Evolutionary conservation across 2,113 vertebrate species (phyloP).

Genomic region (Amphiprion percula): DNA sequence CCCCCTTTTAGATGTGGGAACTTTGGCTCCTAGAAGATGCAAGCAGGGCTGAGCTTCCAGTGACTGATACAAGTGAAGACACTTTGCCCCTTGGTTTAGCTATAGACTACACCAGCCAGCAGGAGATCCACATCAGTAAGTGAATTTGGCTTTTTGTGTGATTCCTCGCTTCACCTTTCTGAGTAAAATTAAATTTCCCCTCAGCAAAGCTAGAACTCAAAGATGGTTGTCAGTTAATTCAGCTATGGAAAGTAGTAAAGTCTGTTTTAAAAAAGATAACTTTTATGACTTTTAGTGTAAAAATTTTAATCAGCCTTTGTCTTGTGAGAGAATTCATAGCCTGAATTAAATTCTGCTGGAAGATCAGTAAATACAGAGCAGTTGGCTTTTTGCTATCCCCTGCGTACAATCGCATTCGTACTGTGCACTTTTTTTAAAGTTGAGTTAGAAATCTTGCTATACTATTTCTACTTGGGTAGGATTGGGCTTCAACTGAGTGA

Average conservation of each 20-base stretch:
- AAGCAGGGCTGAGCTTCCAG: constrained; percentile 93
- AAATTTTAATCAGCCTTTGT: too few relatives aligned
- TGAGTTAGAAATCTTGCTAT: background rate
- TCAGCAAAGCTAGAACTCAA: background rate
- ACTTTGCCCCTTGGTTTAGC: constrained; percentile 93
- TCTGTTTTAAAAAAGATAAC: background rate
- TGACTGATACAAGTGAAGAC: constrained; percentile 92
- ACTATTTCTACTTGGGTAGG: background rate
- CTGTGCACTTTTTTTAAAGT: background rate
- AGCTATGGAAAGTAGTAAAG: background rate
- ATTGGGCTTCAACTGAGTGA: too few relatives aligned
- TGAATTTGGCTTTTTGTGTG: constrained; percentile 5
- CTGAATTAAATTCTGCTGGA: too few relatives aligned
- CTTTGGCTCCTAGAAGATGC: constrained; percentile 94
- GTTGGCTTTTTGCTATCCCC: background rate
- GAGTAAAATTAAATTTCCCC: constrained; percentile 7
- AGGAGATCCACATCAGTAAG: constrained; percentile 91
- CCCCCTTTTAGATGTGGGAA: constrained; percentile 88
- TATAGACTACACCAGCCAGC: constrained; percentile 92
- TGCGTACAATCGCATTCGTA: too few relatives aligned
- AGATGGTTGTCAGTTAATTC: background rate
- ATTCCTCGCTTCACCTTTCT: background rate
- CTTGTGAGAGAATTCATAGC: too few relatives aligned
- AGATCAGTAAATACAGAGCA: background rate
- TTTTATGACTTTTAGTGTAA: too few relatives aligned